A percentile compares a stretch with the other conserved stretches of the same genome.
Conservation (phyloP, 2,113 vertebrate species). For the Saguinus imperator region DNA sequence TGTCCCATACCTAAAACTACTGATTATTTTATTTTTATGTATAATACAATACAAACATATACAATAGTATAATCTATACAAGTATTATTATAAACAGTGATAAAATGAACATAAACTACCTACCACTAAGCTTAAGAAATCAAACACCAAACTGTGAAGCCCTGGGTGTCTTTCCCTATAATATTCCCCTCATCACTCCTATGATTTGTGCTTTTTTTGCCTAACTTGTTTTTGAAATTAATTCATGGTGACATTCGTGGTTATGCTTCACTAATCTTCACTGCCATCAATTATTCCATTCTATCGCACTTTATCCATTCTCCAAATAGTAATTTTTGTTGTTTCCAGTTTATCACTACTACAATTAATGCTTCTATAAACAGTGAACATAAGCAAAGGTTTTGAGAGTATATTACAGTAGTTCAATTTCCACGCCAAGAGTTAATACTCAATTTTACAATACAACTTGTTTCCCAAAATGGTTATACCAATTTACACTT, state of each 20-base stretch:
- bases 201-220: neutral
- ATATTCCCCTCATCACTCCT: neutral
- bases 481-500: neutral
- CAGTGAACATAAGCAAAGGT: neutral
- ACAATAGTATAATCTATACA: neutral
- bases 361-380: neutral
- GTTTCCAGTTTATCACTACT: neutral
- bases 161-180: neutral
- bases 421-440: neutral
- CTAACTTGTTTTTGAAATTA: neutral
- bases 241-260: neutral
- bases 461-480: neutral
- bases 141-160: neutral
- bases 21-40: neutral
- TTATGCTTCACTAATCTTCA: neutral
- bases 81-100: neutral
- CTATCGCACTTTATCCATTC: neutral
- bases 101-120: neutral
- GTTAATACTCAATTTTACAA: neutral
- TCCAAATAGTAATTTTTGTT: neutral
- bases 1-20: neutral
- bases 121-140: neutral
- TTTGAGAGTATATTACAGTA: neutral
- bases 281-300: neutral
- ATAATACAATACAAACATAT: neutral